A percentile compares a stretch with the other conserved stretches of the same genome.
These are phyloP conservation scores for Archegozetes longisetosus DNA, from an alignment of 1,140 invertebrate genomes.

Conservation along the genomic window DNA sequence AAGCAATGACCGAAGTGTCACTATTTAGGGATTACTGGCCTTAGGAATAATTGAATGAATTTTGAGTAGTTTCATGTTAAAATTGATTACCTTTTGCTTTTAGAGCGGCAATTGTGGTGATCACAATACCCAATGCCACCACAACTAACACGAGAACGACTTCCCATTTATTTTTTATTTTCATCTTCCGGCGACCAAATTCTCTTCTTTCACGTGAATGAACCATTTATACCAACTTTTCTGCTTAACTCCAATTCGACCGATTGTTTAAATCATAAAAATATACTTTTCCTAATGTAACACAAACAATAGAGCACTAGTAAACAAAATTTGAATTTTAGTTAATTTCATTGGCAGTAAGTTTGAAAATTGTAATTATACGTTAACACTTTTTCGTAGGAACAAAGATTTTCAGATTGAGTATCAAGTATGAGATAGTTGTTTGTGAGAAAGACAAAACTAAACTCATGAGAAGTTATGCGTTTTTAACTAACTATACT, in stretches of 20 bases:
- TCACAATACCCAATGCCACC: constrained; percentile 9
- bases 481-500: not conserved
- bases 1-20: no score
- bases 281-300: not conserved
- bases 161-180: constrained; percentile 13
- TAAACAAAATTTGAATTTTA: not conserved
- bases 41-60: no score
- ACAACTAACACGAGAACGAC: constrained; percentile 12
- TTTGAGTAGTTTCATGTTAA: no score
- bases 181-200: not conserved
- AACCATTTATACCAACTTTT: not conserved
- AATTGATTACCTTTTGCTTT: constrained; percentile 16
- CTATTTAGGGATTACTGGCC: no score
- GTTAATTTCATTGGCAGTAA: not conserved
- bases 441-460: no score
- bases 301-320: not conserved
- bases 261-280: not conserved
- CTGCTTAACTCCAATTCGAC: not conserved
- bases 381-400: not conserved
- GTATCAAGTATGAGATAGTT: not conserved
- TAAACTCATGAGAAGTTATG: no score
- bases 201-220: not conserved
- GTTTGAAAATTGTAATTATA: not conserved
- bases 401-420: not conserved
- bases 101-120: constrained; percentile 13